Base-by-base conservation (phyloP, 2,113 vertebrate genomes). In the Rhabdomys dilectus region DNA sequence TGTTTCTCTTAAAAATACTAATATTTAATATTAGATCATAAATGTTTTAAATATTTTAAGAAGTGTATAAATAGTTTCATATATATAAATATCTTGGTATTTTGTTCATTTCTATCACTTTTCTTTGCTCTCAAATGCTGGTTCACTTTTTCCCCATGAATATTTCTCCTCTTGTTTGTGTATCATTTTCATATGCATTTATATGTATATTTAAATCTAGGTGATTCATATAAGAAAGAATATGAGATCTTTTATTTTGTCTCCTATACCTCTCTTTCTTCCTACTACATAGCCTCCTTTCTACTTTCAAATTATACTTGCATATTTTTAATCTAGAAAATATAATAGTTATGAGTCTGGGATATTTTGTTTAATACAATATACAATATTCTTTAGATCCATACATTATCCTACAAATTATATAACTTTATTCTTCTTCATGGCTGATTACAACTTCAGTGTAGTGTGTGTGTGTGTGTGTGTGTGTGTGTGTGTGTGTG, bases 11-110 rank as follows among this genome's bases (percentile, higher is more conserved):
- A 7, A 26, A 82, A 82, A 58, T 76, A 29, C 6, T 76, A 80
- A 85, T 29, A 64, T 64, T 80, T 88, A 96, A 90, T 90, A 51
- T 24, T 72, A 90, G 56, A 75, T 66, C 34, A 51, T 53, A 72
- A 39, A 88, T 78, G 3, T 73, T 16, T 80, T 53, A 78, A 51
- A 34, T 78, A 24, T 48, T 77, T 77, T n/a, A 78, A 29, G 26
- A 48, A 78, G 26, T 51, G 45, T 51, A 51, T 22, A 78, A 48
- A 31, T 7, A 51, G 45, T 78, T 29, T 45, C 29, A 31, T 51
- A 48, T 48, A 29, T n/a, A n/a, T n/a, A n/a, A 51, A 29, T 31
- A 51, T 34, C 29, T 66, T 66, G 26, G 15, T 34, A 78, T 22
- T 31, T 51, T 51, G 12, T 29, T 78, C 76, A 72, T 72, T 3